A percentile compares a stretch with the other conserved stretches of the same genome.
Conservation (phyloP, 35 echinoderm and acorn worm genomes). For the Anneissia japonica region DNA sequence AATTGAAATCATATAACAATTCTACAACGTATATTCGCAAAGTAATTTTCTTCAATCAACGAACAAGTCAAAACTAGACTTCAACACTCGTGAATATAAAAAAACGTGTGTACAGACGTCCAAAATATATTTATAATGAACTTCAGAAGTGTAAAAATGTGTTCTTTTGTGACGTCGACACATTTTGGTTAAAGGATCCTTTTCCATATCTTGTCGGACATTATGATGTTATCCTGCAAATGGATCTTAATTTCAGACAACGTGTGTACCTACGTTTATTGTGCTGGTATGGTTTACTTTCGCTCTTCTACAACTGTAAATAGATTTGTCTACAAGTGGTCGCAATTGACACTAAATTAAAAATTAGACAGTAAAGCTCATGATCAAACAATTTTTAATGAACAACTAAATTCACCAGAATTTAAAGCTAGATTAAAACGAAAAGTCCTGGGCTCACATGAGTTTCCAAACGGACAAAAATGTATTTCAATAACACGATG, state of each 20-base stretch:
- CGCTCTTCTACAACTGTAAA: conserved; percentile 22
- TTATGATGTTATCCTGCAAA: conserved; percentile 58
- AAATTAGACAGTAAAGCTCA: conserved; percentile 26
- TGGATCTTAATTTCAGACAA: conserved; percentile 35
- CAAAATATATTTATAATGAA: conserved; percentile 46
- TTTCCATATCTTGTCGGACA: conserved; percentile 53
- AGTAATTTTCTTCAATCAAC: neutral
- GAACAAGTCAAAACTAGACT: conserved; percentile 10
- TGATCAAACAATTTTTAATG: conserved; percentile 59
- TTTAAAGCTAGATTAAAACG: conserved; percentile 5
- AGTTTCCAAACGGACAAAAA: conserved; percentile 65
- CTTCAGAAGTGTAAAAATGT: conserved; percentile 43
- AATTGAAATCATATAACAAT: conserved; percentile 26
- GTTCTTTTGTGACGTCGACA: conserved; percentile 69
- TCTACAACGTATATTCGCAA: conserved; percentile 30
- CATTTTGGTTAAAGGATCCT: conserved; percentile 60
- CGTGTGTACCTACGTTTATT: conserved; percentile 50
- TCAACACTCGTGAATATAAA: conserved; percentile 47
- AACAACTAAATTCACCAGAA: conserved; percentile 37
- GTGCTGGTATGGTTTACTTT: conserved; percentile 65
- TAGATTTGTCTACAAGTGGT: conserved; percentile 36
- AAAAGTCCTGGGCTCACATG: conserved; percentile 27
- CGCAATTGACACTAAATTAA: conserved; percentile 27
- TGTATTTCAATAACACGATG: conserved; percentile 28
- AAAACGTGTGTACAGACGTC: conserved; percentile 53